Evolutionary conservation across 1,140 invertebrate species (phyloP), one percentile per base, ranked within the genome.

Genomic region (Drosophila auraria): DNA sequence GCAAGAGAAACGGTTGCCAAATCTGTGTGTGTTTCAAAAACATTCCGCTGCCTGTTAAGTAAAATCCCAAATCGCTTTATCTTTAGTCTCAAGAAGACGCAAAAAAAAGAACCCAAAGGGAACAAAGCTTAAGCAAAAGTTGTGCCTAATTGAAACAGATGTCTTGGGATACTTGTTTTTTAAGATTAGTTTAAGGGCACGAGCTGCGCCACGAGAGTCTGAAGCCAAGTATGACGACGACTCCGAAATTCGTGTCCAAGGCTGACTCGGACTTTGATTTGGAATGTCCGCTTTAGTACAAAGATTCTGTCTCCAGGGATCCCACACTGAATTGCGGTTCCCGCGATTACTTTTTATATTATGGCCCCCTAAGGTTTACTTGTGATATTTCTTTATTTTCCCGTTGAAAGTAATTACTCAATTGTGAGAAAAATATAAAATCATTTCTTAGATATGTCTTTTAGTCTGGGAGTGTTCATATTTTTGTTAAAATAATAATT

Each of bases 71-170:
- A 65, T 66, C 17, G 14, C 3, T 30, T 69, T 69, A 69, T 68
- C 65, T 50, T 11, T 15, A 40, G 5, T 20, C 6, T n/a, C 42
- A 25, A 25, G 14, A 42, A 23, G 38, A 40, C 40, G 23, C 27
- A 45, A 20, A 72, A 49, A 49, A 45, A n/a, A 69, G 33, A 25
- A 17, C 51, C 33, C 3, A 27, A 56, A 38, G 4, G 23, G 33
- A 23, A 56, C 54, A 57, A 57, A 40, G 14, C 8, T 20, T 2
- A n/a, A 69, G 63, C 15, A 44, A 60, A 66, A 63, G 56, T 59
- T 38, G 5, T 57, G 33, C 60, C 54, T 72, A 72, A 73, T 73
- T 73, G 70, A 61, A 61, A 73, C 68, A 61, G 70, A 73, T 73
- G 70, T 49, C 62, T 57, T n/a, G 27, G 36, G 36, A 73, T 58